These are phyloP conservation scores for Entomobrya proxima DNA, from an alignment of 2,888 invertebrate genomes.

Conservation along the genomic window DNA sequence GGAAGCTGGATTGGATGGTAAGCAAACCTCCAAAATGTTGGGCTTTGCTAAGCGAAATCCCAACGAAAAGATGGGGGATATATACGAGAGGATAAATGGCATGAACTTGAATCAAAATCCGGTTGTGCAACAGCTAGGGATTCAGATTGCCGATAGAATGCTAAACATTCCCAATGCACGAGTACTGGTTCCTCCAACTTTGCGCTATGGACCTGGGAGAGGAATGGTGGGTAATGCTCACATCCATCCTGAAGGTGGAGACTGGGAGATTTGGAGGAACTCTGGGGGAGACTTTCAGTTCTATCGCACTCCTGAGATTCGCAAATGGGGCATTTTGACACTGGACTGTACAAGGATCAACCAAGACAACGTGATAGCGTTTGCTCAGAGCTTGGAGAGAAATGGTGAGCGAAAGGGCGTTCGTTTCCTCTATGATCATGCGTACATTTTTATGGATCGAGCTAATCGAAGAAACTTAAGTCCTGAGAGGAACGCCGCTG, in stretches of 20 bases:
- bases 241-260: slow-evolving; percentile 47
- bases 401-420: slow-evolving; percentile 14
- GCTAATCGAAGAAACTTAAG: not conserved
- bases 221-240: slow-evolving; percentile 13
- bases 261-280: slow-evolving; percentile 68
- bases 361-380: no score
- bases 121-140: slow-evolving; percentile 1
- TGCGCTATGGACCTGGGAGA: slow-evolving; percentile 46
- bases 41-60: slow-evolving; percentile 62
- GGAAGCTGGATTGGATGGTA: slow-evolving; percentile 61
- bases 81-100: slow-evolving; percentile 11
- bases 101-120: not conserved
- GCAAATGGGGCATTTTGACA: no score
- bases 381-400: not conserved
- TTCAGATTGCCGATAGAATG: slow-evolving; percentile 31
- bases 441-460: not conserved
- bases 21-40: slow-evolving; percentile 67
- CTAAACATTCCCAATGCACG: slow-evolving; percentile 46
- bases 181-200: slow-evolving; percentile 52
- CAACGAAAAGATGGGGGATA: slow-evolving; percentile 24
- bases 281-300: slow-evolving; percentile 59
- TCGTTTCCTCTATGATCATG: not conserved
- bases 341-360: no score
- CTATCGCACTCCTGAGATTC: no score
- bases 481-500: not conserved